Conservation (phyloP, 2,797 vertebrate species). For the Serranus cabrilla region DNA sequence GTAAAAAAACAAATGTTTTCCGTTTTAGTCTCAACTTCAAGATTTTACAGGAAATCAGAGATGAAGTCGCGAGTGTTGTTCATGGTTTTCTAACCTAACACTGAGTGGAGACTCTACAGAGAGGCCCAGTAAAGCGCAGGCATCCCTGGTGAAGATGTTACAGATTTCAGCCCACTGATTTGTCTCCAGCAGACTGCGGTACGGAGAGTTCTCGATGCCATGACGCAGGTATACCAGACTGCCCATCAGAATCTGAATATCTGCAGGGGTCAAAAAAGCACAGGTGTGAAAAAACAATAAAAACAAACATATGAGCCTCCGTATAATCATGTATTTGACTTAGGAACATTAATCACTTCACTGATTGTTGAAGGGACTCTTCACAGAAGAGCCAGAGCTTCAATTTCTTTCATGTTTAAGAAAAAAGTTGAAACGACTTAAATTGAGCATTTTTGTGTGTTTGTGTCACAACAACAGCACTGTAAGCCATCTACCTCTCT, state of each 20-base stretch:
- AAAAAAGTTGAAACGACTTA: neutral
- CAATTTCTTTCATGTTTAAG: neutral
- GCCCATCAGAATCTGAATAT: constrained; percentile 96
- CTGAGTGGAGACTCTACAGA: constrained; percentile 94
- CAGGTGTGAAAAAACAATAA: neutral
- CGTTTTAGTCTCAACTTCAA: neutral
- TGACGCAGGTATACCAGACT: constrained; percentile 93
- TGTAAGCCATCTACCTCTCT: constrained; percentile 84
- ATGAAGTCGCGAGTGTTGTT: neutral
- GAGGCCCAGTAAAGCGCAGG: constrained; percentile 92
- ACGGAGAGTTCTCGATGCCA: constrained; percentile 93
- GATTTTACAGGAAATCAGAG: neutral
- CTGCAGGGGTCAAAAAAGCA: constrained; percentile 68
- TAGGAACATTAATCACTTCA: neutral
- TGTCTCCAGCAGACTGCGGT: constrained; percentile 90
- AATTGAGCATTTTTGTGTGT: neutral
- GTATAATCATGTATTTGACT: neutral
- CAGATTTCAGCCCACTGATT: constrained; percentile 95
- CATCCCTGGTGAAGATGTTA: constrained; percentile 93
- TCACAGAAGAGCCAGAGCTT: neutral
- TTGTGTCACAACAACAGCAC: neutral
- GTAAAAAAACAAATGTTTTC: neutral
- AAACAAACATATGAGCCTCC: neutral
- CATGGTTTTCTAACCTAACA: constrained; percentile 85
- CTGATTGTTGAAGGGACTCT: neutral